These are phyloP conservation scores for Pollachius pollachius DNA, from an alignment of 2,113 vertebrate species.

Conservation along the genomic window DNA sequence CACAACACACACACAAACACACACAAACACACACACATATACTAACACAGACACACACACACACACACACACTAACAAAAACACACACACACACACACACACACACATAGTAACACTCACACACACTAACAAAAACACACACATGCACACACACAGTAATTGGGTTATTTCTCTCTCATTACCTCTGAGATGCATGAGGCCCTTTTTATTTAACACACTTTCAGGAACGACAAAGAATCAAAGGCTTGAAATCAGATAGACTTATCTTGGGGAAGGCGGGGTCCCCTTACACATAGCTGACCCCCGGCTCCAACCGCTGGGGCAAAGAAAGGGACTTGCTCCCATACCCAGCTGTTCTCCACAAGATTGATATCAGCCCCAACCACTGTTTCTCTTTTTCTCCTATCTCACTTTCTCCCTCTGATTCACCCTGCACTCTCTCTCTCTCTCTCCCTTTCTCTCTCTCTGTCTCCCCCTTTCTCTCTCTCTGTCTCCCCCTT, in stretches of 20 bases:
- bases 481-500: neutral
- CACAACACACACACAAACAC: constrained; percentile 7
- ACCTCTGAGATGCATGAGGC: too few relatives aligned
- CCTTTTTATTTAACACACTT: too few relatives aligned
- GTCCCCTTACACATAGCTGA: too few relatives aligned
- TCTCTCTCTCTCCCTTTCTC: neutral
- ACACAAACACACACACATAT: neutral
- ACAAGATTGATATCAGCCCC: constrained; percentile 70
- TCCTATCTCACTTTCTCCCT: neutral
- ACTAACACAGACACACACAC: neutral
- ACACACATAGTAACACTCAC: too few relatives aligned
- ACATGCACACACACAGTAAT: neutral
- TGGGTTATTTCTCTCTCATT: too few relatives aligned
- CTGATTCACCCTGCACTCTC: neutral
- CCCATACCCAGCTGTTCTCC: constrained; percentile 65
- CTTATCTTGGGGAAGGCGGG: too few relatives aligned
- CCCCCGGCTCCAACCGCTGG: too few relatives aligned
- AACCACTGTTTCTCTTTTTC: constrained; percentile 51
- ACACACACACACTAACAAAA: too few relatives aligned
- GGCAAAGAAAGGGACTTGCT: too few relatives aligned
- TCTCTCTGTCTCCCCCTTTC: neutral
- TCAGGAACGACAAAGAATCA: too few relatives aligned
- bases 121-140: neutral
- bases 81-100: too few relatives aligned
- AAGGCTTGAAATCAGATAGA: too few relatives aligned